Evolutionary conservation across 2,888 invertebrate genomes (phyloP).

Genomic region (Mesorhabditis spiculigera): DNA sequence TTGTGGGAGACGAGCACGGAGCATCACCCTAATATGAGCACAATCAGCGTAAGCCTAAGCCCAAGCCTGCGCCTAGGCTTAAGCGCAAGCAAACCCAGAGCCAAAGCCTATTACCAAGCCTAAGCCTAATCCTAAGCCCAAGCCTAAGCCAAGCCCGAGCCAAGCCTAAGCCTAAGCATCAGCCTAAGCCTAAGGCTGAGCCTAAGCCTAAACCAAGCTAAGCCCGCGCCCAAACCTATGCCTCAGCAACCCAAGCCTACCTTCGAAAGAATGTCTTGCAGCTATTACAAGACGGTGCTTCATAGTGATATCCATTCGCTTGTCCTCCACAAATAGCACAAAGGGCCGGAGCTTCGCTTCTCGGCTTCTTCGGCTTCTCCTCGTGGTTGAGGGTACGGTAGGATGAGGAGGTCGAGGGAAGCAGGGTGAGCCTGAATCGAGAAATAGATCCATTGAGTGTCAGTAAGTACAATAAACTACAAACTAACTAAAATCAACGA

Average conservation of each 20-base stretch:
- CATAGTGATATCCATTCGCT: slow-evolving; percentile 6
- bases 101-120: too few relatives aligned
- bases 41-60: too few relatives aligned
- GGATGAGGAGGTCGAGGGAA: neutral
- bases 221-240: neutral
- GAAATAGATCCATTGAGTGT: neutral
- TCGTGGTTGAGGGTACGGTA: neutral
- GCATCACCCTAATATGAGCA: neutral
- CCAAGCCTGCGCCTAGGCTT: too few relatives aligned
- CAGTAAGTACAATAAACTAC: neutral
- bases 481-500: too few relatives aligned
- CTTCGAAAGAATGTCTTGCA: slow-evolving; percentile 4
- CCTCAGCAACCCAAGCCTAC: neutral
- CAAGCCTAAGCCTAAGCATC: too few relatives aligned
- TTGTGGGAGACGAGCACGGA: neutral
- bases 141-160: too few relatives aligned
- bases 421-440: neutral
- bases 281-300: neutral
- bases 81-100: too few relatives aligned
- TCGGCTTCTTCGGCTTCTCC: neutral
- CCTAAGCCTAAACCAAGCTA: too few relatives aligned
- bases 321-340: neutral
- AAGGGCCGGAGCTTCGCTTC: neutral
- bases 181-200: too few relatives aligned
- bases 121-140: too few relatives aligned